These are phyloP conservation scores for Lepidonotus clava DNA, from an alignment of 2,888 invertebrate species.

Conservation along the genomic window DNA sequence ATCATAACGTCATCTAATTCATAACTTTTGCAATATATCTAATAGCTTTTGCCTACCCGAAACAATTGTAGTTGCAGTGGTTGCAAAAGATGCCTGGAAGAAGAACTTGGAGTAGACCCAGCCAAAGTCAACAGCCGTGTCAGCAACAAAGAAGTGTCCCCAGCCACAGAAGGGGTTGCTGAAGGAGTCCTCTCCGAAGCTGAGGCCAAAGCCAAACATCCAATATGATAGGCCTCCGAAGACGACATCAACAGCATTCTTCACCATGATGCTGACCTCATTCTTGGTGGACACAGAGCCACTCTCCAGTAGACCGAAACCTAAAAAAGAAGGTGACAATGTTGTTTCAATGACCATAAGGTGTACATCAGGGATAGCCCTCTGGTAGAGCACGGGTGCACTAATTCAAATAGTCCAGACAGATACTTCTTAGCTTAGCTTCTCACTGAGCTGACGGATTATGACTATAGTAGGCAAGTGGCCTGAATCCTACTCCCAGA, in stretches of 20 bases:
- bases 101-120: conserved; percentile 52
- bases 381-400: no score
- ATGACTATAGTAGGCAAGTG: no score
- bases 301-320: conserved; percentile 52
- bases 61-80: conserved; percentile 57
- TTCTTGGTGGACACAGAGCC: conserved; percentile 49
- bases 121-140: conserved; percentile 49
- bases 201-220: conserved; percentile 46
- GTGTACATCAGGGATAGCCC: no score
- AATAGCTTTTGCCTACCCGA: no score
- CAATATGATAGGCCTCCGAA: conserved; percentile 48
- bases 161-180: conserved; percentile 71
- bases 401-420: no score
- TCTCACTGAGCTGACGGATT: no score
- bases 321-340: no score
- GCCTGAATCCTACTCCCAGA: no score
- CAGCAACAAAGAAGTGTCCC: conserved; percentile 79
- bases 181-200: conserved; percentile 81
- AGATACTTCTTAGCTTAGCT: no score
- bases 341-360: no score
- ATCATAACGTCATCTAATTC: no score
- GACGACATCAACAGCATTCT: conserved; percentile 50
- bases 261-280: conserved; percentile 54
- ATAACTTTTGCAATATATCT: no score
- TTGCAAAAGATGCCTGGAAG: conserved; percentile 57